Base-by-base conservation (phyloP, 1,140 invertebrate genomes). In the Mactra quadrangularis region DNA sequence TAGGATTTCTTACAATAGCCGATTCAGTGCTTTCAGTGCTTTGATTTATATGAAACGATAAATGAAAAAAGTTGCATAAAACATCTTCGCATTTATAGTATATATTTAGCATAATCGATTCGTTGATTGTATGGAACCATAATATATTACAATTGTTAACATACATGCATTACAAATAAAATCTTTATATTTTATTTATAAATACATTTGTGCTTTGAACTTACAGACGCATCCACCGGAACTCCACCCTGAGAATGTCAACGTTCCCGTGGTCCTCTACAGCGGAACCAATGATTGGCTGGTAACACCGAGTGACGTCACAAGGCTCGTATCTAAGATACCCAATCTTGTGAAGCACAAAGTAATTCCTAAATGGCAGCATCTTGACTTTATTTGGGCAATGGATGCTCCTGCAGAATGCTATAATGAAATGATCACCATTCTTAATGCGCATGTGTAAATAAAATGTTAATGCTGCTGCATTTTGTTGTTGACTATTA, bases 261-360 rank as follows among this genome's bases (percentile, higher is more conserved):
- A 90, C 60, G 93, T 95, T 15, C 96, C 96, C 1, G 93, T 96
- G 0, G 95, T 94, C 55, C 90, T 96, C 27, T 95, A 95, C 89
- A 96, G 95, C 87, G 95, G 95, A 3, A 93, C 94, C 33, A 96
- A 96, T 83, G 96, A 97, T 91, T 95, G 94, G 93, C 88, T 97
- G 0, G 95, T 96, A 0, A 94, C 94, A 88, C 93, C 94, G 52
- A 77, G 64, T 94, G 93, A 62, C 62, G 91, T 94, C 38, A 92
- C 85, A 94, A 95, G 94, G 91, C 94, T 89, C 94, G 93, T 86
- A 38, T 66, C 74, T 0, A 71, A 86, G 33, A 52, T 91, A 19
- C 64, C 60, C 45, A 87, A 87, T 75, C 45, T 90, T 6, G 74
- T 85, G 4, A 52, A 55, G 11, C 57, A 85, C 50, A 29, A 68